Evolutionary conservation across 1,140 invertebrate species (phyloP).

Genomic region (Neuroterus valhalla): DNA sequence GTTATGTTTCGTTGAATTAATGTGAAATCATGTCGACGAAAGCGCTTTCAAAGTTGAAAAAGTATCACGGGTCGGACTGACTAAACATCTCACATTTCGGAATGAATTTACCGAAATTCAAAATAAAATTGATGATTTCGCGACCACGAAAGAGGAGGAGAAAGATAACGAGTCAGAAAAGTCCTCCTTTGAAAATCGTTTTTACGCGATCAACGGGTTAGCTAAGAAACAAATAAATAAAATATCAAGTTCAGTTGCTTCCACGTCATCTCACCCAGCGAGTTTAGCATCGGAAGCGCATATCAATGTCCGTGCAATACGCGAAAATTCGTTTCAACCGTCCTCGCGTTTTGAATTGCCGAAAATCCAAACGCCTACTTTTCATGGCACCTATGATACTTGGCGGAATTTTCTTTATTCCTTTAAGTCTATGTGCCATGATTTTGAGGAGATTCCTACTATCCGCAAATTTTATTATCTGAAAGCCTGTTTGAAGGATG

Average conservation of each 20-base stretch:
- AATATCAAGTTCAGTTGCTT: no score
- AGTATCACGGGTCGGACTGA: neutral
- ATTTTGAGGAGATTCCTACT: neutral
- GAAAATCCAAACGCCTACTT: neutral
- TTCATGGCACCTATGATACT: slow-evolving; percentile 7
- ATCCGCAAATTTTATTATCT: neutral
- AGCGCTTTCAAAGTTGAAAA: neutral
- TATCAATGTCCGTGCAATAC: neutral
- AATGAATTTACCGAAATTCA: neutral
- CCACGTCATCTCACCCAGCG: neutral
- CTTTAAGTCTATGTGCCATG: slow-evolving; percentile 11
- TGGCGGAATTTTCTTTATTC: neutral
- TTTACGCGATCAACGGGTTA: neutral
- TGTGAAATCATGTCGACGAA: neutral
- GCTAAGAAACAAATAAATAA: neutral
- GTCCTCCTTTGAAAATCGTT: no score
- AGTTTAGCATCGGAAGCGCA: neutral
- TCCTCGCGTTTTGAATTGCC: neutral
- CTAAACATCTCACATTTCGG: neutral
- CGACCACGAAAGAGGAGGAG: neutral
- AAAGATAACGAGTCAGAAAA: neutral
- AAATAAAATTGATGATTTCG: neutral
- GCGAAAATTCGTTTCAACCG: neutral
- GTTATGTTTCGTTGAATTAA: no score
- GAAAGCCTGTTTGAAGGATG: no score